A percentile compares a stretch with the other conserved stretches of the same genome.
These are phyloP conservation scores for Ormyrus thymus DNA, from an alignment of 2,888 invertebrate genomes.

Conservation along the genomic window DNA sequence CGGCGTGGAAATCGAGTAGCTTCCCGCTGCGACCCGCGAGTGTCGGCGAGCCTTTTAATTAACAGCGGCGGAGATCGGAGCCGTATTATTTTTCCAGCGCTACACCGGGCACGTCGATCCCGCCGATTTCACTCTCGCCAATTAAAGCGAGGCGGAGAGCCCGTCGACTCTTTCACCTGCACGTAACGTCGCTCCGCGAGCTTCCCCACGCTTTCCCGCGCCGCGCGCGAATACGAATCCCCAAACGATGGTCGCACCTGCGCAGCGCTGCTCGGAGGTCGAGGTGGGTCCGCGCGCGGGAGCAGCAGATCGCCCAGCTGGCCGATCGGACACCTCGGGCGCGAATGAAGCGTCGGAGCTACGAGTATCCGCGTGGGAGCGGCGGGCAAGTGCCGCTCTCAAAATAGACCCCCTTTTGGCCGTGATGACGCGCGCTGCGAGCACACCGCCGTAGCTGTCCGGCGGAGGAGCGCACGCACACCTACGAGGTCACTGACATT, in stretches of 20 bases:
- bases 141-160: no score
- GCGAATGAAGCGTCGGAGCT: background rate
- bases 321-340: background rate
- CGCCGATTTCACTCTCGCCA: no score
- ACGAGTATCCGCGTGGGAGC: slow-evolving; percentile 40
- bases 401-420: slow-evolving; percentile 29
- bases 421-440: background rate
- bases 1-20: no score
- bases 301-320: background rate
- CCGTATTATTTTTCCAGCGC: no score
- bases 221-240: background rate
- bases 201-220: no score
- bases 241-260: background rate
- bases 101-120: no score
- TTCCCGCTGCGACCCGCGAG: no score
- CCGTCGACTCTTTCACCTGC: no score
- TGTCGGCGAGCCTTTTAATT: no score
- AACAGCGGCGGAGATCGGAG: no score
- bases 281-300: background rate
- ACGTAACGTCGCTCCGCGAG: no score
- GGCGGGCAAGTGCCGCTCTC: slow-evolving; percentile 9
- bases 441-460: background rate
- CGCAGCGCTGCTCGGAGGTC: background rate
- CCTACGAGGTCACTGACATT: slow-evolving; percentile 26
- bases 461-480: no score